Percentiles rank a stretch among this genome's conserved stretches.
These are phyloP conservation scores for Oreonectes daqikongensis DNA, from an alignment of 2,797 vertebrate species.

Conservation along the genomic window DNA sequence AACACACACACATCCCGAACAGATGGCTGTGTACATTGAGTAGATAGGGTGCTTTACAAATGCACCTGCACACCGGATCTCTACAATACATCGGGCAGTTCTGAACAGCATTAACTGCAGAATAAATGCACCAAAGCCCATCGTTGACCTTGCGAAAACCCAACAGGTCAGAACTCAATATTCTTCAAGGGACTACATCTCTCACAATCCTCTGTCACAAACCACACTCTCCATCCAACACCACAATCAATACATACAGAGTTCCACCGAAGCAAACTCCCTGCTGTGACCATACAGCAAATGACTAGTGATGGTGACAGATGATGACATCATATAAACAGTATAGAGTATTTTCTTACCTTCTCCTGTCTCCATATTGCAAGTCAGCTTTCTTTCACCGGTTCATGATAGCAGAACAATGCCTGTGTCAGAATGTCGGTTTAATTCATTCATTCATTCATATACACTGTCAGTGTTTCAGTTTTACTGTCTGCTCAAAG, in stretches of 20 bases:
- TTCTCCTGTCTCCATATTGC: constrained; percentile 57
- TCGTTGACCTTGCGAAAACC: constrained; percentile 46
- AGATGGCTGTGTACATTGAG: constrained; percentile 37
- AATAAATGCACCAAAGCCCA: constrained; percentile 10
- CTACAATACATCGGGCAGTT: constrained; percentile 12
- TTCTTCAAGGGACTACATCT: constrained; percentile 39
- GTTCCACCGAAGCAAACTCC: constrained; percentile 14
- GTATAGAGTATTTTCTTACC: constrained; percentile 57
- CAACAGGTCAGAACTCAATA: constrained; percentile 35
- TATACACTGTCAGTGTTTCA: constrained; percentile 35
- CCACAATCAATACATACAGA: constrained; percentile 28
- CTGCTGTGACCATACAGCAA: constrained; percentile 11
- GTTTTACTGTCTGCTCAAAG: constrained; percentile 46
- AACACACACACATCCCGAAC: constrained; percentile 21
- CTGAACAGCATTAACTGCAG: constrained; percentile 15
- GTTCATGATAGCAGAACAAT: constrained; percentile 47
- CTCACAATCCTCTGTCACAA: constrained; percentile 49
- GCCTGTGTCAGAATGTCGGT: constrained; percentile 31
- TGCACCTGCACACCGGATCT: constrained; percentile 40
- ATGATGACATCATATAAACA: constrained; percentile 11
- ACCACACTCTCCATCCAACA: constrained; percentile 1
- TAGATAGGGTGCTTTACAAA: constrained; percentile 45
- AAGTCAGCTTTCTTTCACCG: constrained; percentile 45
- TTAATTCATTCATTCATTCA: constrained; percentile 34
- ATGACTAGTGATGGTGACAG: background rate